Evolutionary conservation across 2,888 invertebrate genomes (phyloP).

Genomic region (Gandaritis pyraliata): DNA sequence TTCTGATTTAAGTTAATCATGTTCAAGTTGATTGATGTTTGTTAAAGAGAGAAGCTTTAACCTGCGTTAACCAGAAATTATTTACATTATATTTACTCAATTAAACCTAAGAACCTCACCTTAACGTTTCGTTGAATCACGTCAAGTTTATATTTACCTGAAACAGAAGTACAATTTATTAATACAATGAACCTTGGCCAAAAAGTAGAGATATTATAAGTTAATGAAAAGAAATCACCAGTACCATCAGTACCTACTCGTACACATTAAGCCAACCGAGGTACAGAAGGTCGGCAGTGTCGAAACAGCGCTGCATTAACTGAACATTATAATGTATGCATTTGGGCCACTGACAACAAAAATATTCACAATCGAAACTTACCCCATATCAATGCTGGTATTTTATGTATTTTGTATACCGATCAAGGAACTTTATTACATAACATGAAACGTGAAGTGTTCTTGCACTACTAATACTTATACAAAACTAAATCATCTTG

Average conservation of each 20-base stretch:
- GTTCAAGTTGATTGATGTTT: too few relatives aligned
- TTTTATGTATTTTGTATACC: constrained; percentile 23
- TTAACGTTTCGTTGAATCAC: constrained; percentile 54
- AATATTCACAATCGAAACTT: constrained; percentile 41
- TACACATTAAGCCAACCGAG: constrained; percentile 54
- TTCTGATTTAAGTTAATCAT: not conserved
- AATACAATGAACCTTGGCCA: constrained; percentile 44
- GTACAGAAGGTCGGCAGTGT: constrained; percentile 70
- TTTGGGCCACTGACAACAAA: constrained; percentile 70
- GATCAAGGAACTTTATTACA: constrained; percentile 13
- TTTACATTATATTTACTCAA: not conserved
- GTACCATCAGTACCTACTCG: not conserved
- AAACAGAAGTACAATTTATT: constrained; percentile 61
- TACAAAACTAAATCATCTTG: not conserved
- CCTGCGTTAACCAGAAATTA: not conserved
- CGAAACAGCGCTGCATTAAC: constrained; percentile 67
- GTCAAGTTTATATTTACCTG: constrained; percentile 65
- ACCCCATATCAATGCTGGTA: constrained; percentile 28
- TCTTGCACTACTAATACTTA: too few relatives aligned
- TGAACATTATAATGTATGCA: constrained; percentile 69
- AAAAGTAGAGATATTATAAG: constrained; percentile 44
- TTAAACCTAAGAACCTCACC: constrained; percentile 59
- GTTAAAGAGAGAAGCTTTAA: not conserved
- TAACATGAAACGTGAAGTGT: constrained; percentile 2
- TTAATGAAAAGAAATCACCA: constrained; percentile 57